phyloP scores from a whole-genome alignment of 2,113 vertebrate species.

The Rynchops niger region DNA sequence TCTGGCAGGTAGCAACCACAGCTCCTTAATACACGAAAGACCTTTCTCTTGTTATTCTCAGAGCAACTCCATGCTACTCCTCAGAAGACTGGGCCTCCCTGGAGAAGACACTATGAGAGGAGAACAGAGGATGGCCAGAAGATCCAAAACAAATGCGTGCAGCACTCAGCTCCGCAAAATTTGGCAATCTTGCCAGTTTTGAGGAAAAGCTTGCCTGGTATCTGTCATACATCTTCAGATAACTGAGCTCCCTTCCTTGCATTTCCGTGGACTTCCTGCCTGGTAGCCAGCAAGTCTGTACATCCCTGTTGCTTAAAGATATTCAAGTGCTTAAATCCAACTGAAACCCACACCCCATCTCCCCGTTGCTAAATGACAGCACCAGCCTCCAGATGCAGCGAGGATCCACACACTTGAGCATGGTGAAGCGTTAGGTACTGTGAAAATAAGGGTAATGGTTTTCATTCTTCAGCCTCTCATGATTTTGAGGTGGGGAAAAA shows the following conservation, averaged over 20 bases:
- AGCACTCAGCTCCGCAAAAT: not conserved
- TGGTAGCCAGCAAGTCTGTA: not conserved
- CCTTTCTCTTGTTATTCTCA: not conserved
- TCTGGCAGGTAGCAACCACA: not conserved
- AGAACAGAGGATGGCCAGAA: not conserved
- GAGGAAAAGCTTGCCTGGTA: not conserved
- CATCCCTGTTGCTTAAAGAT: not conserved
- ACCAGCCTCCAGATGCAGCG: not conserved
- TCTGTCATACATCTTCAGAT: not conserved
- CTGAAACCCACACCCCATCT: not conserved
- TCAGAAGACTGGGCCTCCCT: not conserved
- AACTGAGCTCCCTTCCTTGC: not conserved
- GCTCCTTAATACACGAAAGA: not conserved
- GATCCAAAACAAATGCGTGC: not conserved
- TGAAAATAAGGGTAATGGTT: not conserved
- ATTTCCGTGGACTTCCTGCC: not conserved
- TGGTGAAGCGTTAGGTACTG: not conserved
- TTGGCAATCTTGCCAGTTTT: not conserved
- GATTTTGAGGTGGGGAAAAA: not conserved
- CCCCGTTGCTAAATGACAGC: not conserved
- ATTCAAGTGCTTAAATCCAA: not conserved
- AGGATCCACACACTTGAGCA: not conserved
- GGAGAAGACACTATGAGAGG: not conserved
- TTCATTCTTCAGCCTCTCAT: not conserved
- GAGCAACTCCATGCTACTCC: not conserved